These are phyloP conservation scores for Brevipalpus yothersi DNA, from an alignment of 1,140 invertebrate species.

Conservation along the genomic window DNA sequence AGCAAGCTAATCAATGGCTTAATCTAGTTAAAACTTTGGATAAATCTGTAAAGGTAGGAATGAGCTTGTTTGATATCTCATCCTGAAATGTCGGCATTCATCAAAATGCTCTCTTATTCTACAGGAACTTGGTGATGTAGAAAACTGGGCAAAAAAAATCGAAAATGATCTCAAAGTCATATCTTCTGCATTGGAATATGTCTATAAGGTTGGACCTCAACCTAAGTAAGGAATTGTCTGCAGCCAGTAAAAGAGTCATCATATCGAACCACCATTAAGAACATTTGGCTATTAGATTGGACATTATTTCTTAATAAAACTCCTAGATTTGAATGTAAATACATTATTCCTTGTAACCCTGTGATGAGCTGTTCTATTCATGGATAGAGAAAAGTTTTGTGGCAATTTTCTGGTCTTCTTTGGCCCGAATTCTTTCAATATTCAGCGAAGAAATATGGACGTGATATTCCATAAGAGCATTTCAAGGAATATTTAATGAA, in stretches of 20 bases:
- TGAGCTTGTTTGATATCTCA: not conserved
- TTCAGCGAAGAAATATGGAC: not conserved
- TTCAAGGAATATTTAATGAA: not conserved
- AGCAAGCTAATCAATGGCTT: constrained; percentile 88
- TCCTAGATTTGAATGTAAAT: too few species aligned
- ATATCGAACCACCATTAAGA: too few species aligned
- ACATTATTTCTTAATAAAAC: too few species aligned
- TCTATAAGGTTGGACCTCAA: constrained; percentile 37
- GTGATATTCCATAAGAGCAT: not conserved
- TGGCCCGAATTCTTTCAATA: too few species aligned
- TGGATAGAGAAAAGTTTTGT: too few species aligned
- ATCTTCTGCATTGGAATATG: constrained; percentile 72
- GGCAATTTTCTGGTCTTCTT: too few species aligned
- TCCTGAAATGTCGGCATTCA: not conserved
- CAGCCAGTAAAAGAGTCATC: not conserved
- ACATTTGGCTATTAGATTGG: too few species aligned
- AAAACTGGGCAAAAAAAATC: constrained; percentile 92
- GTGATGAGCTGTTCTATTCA: too few species aligned
- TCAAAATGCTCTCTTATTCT: constrained; percentile 1
- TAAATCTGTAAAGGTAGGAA: constrained; percentile 49
- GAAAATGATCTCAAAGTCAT: constrained; percentile 86
- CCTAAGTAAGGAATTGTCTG: not conserved
- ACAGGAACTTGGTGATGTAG: constrained; percentile 84
- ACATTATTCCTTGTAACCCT: too few species aligned
- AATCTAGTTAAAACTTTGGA: constrained; percentile 82